A percentile compares a stretch with the other conserved stretches of the same genome.
Evolutionary conservation across 2,797 vertebrate species (phyloP).

Genomic region (Ctenopoma kingsleyae): DNA sequence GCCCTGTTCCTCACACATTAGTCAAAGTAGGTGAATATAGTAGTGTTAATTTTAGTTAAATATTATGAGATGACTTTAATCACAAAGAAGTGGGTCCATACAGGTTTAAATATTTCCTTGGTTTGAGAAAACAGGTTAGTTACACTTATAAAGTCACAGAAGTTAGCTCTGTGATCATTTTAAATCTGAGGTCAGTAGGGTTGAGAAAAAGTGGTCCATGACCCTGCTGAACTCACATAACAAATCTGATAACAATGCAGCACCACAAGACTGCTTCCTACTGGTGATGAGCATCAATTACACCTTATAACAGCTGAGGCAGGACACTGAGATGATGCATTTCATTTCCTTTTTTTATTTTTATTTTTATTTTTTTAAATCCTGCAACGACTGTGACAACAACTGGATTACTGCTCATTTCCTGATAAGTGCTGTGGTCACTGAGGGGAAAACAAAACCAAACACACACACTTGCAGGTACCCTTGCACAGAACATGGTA

Average conservation of each 20-base stretch:
- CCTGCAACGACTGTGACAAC: too few relatives aligned
- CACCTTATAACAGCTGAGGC: not conserved
- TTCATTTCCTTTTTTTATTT: not conserved
- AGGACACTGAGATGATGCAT: not conserved
- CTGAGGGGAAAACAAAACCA: not conserved
- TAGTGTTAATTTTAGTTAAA: too few relatives aligned
- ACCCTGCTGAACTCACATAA: too few relatives aligned
- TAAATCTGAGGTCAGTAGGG: not conserved
- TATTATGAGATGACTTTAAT: not conserved
- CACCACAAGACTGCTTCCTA: slow-evolving; percentile 51
- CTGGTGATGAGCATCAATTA: slow-evolving; percentile 27
- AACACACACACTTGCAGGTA: not conserved
- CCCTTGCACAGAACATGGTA: not conserved
- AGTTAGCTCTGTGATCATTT: not conserved
- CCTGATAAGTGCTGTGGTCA: not conserved
- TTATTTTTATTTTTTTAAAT: too few relatives aligned
- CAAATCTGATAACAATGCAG: not conserved
- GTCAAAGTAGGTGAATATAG: too few relatives aligned
- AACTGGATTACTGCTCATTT: too few relatives aligned
- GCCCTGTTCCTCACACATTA: too few relatives aligned
- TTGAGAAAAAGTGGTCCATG: not conserved
- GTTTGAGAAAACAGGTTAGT: not conserved
- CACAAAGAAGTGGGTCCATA: not conserved
- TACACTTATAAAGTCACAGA: not conserved
- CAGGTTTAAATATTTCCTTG: not conserved